Evolutionary conservation across 2,888 invertebrate species (phyloP).

Genomic region (Torymus auratus): DNA sequence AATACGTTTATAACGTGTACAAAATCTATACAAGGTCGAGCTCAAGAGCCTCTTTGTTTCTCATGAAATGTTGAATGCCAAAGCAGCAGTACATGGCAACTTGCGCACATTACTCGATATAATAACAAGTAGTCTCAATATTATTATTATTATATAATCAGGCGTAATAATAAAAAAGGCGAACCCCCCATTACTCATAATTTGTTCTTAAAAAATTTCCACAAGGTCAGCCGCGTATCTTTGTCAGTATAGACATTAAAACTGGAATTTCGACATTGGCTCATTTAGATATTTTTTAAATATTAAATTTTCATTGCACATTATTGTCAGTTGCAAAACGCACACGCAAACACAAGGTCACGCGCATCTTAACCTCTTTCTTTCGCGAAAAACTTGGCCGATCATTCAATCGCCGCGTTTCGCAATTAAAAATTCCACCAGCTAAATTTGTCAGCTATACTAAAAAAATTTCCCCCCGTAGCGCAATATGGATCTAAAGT

Average conservation of each 20-base stretch:
- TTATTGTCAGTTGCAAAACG: neutral
- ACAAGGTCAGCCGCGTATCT: constrained; percentile 10
- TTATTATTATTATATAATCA: neutral
- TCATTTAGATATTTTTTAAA: neutral
- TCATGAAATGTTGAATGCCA: neutral
- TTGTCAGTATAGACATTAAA: neutral
- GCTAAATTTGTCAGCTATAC: too few species aligned
- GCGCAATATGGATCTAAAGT: too few species aligned
- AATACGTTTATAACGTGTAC: neutral
- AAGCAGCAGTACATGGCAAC: neutral
- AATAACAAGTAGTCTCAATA: too few species aligned
- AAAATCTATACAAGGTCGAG: constrained; percentile 38
- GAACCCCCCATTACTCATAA: neutral
- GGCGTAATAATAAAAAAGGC: neutral
- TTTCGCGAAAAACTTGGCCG: neutral
- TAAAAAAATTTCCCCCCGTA: too few species aligned
- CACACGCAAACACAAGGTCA: constrained; percentile 15
- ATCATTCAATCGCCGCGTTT: too few species aligned
- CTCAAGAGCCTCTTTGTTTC: constrained; percentile 36
- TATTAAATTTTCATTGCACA: neutral
- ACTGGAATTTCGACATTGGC: neutral
- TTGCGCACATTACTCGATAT: too few species aligned
- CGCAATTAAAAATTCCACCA: too few species aligned
- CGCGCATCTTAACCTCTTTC: constrained; percentile 6
- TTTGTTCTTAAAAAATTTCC: constrained; percentile 23